Conservation (phyloP, 1,140 invertebrate species). For the Euschistus heros region DNA sequence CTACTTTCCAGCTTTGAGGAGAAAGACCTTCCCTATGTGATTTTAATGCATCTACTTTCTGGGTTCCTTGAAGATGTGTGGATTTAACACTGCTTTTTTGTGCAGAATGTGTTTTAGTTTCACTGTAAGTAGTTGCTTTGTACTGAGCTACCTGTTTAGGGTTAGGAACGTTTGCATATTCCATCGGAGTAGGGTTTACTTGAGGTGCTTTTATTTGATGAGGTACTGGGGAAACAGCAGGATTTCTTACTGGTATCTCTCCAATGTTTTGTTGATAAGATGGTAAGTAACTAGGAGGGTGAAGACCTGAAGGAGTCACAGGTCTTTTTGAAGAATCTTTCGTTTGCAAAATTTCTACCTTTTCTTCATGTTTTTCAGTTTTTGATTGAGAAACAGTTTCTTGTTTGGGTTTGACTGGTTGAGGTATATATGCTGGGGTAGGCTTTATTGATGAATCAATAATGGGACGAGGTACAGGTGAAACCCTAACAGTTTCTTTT, state of each 20-base stretch:
- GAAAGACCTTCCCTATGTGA: neutral
- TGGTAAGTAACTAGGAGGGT: slow-evolving; percentile 35
- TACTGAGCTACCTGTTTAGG: neutral
- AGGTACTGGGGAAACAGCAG: slow-evolving; percentile 27
- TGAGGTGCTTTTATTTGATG: slow-evolving; percentile 27
- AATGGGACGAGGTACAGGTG: neutral
- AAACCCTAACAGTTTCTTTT: neutral
- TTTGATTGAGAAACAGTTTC: neutral
- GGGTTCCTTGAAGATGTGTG: too few relatives aligned
- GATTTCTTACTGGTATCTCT: slow-evolving; percentile 33
- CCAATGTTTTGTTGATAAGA: slow-evolving; percentile 49
- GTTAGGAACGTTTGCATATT: slow-evolving; percentile 8
- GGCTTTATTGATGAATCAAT: slow-evolving; percentile 9
- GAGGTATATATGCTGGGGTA: slow-evolving; percentile 29
- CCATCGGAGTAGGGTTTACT: neutral
- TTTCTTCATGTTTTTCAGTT: neutral
- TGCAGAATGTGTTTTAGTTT: slow-evolving; percentile 1
- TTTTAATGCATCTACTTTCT: neutral
- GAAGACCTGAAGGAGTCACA: slow-evolving; percentile 29
- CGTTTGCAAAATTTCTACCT: neutral
- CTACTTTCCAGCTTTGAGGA: slow-evolving; percentile 19
- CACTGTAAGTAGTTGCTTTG: neutral
- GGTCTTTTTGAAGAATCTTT: slow-evolving; percentile 3
- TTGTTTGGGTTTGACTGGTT: neutral
- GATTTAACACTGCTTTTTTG: slow-evolving; percentile 1